Evolutionary conservation across 2,888 invertebrate genomes (phyloP), one percentile per base, ranked within the genome.

Genomic region (Bursaphelenchus okinawaensis): DNA sequence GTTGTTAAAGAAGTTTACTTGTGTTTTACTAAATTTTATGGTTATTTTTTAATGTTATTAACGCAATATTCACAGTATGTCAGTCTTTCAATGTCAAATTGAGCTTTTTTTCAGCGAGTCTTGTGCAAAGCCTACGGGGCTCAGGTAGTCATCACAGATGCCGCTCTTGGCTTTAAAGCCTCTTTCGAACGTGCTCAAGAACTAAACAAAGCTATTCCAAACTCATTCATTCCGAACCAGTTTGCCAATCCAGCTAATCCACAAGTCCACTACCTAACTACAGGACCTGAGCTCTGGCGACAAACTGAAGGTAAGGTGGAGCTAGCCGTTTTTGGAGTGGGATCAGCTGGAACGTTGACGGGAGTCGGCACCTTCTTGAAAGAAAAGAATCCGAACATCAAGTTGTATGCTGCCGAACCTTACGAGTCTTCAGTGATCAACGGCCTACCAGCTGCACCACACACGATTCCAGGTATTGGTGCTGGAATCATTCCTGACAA

Each of bases 251-350:
- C 74, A 0, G 74, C 73, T 51, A 82, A 82, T 59, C 73, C 75
- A 7, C 68, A 67, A 19, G 74, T 74, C 29, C 82, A 82, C 65
- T 78, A 81, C 62, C 69, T 73, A 19, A 77, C 79, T 0, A 82
- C 82, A 6, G 82, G 80, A 24, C 81, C 79, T 7, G 82, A 82
- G 68, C 77, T 82, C 56, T 82, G 79, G 79, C 64, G 71, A 51
- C 81, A 82, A 61, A 78, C 81, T 4, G 70, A 76, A 24, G 82
- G 82, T 60, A 74, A 78, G 62, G 75, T 81, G 8, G 80, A 80
- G 50, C 70, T 77, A 16, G 77, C 74, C n/a, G 63, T 71, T 26
- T 79, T 76, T 57, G 78, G 78, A 16, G 74, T 79, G 26, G 78
- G 78, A 31, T 72, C 76, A 0, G 78, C 74, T 4, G 78, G 78